A percentile compares a stretch with the other conserved stretches of the same genome.
Evolutionary conservation across 1,140 invertebrate species (phyloP).

Genomic region (Neomicropteryx cornuta): DNA sequence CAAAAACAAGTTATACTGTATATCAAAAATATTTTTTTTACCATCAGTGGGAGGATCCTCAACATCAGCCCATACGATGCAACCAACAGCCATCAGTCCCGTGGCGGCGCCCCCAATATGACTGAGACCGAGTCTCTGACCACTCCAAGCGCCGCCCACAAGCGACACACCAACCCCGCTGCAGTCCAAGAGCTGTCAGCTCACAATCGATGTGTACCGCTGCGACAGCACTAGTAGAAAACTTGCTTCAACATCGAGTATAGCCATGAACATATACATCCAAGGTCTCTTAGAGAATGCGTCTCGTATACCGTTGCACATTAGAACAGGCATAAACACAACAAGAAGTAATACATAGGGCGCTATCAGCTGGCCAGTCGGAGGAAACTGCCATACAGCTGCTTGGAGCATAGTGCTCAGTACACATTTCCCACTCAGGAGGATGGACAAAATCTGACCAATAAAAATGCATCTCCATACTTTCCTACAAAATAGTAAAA

Average conservation of each 20-base stretch:
- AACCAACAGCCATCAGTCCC: slow-evolving; percentile 72
- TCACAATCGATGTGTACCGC: slow-evolving; percentile 34
- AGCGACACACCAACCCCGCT: slow-evolving; percentile 77
- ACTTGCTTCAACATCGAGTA: slow-evolving; percentile 51
- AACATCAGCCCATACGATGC: slow-evolving; percentile 74
- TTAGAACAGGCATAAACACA: slow-evolving; percentile 63
- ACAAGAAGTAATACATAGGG: slow-evolving; percentile 67
- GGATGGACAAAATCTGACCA: slow-evolving; percentile 63
- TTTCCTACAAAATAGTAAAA: slow-evolving; percentile 41
- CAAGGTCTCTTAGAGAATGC: slow-evolving; percentile 16
- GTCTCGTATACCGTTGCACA: slow-evolving; percentile 45
- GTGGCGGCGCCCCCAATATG: slow-evolving; percentile 73
- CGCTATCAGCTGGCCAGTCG: slow-evolving; percentile 70
- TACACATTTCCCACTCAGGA: slow-evolving; percentile 65
- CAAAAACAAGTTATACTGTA: no score
- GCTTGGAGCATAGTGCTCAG: slow-evolving; percentile 63
- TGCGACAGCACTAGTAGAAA: slow-evolving; percentile 35
- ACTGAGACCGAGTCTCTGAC: slow-evolving; percentile 52
- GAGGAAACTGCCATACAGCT: slow-evolving; percentile 54
- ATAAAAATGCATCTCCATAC: slow-evolving; percentile 65
- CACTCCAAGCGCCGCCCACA: slow-evolving; percentile 55
- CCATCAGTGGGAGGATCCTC: slow-evolving; percentile 54
- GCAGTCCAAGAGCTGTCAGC: slow-evolving; percentile 74
- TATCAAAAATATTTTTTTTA: slow-evolving; percentile 20
- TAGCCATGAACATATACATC: slow-evolving; percentile 13